Evolutionary conservation across 1,140 invertebrate species (phyloP), one percentile per base, ranked within the genome.

Genomic region (Trachelipus rathkii): DNA sequence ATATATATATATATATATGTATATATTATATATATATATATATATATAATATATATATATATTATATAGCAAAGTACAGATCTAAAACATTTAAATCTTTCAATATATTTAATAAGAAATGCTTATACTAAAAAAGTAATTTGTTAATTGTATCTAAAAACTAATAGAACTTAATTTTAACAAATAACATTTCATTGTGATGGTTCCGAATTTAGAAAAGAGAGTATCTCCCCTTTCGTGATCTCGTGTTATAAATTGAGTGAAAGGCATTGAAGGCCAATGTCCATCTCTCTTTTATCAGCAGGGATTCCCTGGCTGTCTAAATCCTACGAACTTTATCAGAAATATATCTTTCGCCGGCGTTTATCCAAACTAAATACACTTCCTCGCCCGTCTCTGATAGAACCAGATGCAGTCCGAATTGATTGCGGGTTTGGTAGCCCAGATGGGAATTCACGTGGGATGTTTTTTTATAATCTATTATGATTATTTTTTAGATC

Each of bases 401-500:
- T 60, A 19, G 50, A 60, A 19, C 33, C 50, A 60, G 50, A 60
- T 60, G 50, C 50, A 13, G 11, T 19, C 50, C 11, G 19, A 60
- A 60, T 60, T 60, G 50, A 60, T 60, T 60, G 50, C 19, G 50
- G 50, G 50, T 60, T 60, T 15, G 11, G 50, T 60, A 60, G 50
- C 50, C 50, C 50, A 60, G 50, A 60, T 60, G 50, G 11, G 50
- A 60, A 60, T 13, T 60, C 50, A 15, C 50, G 11, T 19, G 50
- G 50, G 50, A 60, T 60, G 50, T 60, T 60, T 60, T n/a, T 60
- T 60, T 60, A 15, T 60, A 15, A 13, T 19, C 50, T 60, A 60
- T 60, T 60, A 60, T 60, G 50, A 60, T 60, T 60, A 60, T 60
- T 60, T 60, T 60, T 60, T 60, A 60, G 50, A 19, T 19, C 50